Conservation (phyloP, 2,797 vertebrate genomes). For the Eleutherodactylus coqui region DNA sequence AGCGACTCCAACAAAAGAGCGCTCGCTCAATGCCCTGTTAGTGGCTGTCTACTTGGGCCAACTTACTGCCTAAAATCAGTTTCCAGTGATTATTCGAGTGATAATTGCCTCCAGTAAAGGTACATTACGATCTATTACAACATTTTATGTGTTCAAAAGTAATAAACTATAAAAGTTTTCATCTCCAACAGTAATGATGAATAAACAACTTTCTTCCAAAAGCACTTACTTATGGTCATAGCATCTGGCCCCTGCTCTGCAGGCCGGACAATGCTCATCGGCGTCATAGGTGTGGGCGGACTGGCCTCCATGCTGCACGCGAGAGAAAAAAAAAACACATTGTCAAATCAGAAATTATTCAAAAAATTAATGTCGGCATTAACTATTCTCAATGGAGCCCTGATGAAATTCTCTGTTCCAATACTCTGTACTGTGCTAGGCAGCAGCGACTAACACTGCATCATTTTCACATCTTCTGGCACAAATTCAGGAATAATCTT, state of each 20-base stretch:
- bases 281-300: constrained; percentile 72
- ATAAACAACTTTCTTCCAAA: not conserved
- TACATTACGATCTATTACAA: too few relatives aligned
- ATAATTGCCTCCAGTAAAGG: too few relatives aligned
- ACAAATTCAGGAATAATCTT: not conserved
- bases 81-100: too few relatives aligned
- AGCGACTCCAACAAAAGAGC: too few relatives aligned
- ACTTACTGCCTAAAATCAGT: too few relatives aligned
- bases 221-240: constrained; percentile 92
- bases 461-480: not conserved
- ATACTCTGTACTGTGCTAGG: not conserved
- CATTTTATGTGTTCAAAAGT: too few relatives aligned
- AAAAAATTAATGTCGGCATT: not conserved
- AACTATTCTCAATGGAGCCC: not conserved
- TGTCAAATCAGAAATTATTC: not conserved
- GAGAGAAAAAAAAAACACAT: constrained; percentile 30
- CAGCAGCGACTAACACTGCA: not conserved
- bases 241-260: constrained; percentile 85
- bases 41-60: too few relatives aligned
- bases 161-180: too few relatives aligned
- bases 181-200: not conserved
- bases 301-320: constrained; percentile 83
- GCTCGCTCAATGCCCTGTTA: too few relatives aligned
- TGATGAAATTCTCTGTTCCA: not conserved
- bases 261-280: constrained; percentile 76